These are phyloP conservation scores for Pristiophorus japonicus DNA, from an alignment of 2,113 vertebrate genomes.

Conservation along the genomic window DNA sequence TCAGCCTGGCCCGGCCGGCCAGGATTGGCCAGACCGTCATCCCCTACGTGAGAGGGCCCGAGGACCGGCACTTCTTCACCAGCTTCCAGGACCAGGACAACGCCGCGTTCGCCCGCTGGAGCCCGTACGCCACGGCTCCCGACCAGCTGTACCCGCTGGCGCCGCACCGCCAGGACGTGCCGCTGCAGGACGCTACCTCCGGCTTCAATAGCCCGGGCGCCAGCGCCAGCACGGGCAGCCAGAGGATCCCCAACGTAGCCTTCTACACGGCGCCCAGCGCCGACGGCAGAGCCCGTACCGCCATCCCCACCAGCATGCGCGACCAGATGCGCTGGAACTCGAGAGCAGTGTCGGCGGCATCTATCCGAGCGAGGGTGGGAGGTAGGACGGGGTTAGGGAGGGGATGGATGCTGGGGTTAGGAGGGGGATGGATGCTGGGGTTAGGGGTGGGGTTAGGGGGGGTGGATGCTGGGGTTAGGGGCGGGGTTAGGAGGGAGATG, in stretches of 20 bases:
- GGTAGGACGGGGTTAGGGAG: constrained; percentile 47
- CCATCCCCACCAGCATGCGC: constrained; percentile 40
- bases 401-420: not conserved
- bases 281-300: constrained; percentile 41
- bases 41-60: constrained; percentile 42
- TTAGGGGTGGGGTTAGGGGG: too few species aligned
- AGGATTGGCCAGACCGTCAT: constrained; percentile 16
- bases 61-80: constrained; percentile 41
- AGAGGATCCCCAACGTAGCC: constrained; percentile 45
- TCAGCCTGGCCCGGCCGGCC: not conserved
- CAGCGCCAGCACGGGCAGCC: constrained; percentile 43
- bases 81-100: constrained; percentile 49
- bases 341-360: constrained; percentile 49
- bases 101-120: constrained; percentile 49
- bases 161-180: constrained; percentile 49
- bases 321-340: constrained; percentile 55
- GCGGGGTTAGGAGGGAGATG: too few species aligned
- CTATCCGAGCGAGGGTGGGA: constrained; percentile 49
- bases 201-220: constrained; percentile 55
- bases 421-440: too few species aligned
- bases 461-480: too few species aligned
- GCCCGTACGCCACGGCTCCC: constrained; percentile 39
- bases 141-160: constrained; percentile 43
- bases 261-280: not conserved
- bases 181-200: constrained; percentile 51